Evolutionary conservation across 2,888 invertebrate genomes (phyloP).

Genomic region (Zhengitettix transpicula): DNA sequence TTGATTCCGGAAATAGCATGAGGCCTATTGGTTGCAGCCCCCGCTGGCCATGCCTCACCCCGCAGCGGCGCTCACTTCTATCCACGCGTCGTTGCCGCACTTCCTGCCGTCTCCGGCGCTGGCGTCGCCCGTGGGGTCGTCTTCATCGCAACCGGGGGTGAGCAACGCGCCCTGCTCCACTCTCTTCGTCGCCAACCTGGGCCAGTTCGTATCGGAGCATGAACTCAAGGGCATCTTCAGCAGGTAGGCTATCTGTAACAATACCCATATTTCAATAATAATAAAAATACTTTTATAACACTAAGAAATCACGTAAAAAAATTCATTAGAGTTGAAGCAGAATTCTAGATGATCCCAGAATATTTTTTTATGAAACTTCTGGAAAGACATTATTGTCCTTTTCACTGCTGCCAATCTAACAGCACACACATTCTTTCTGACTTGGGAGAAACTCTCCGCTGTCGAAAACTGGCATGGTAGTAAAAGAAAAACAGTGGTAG

Average conservation of each 20-base stretch:
- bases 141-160: constrained; percentile 51
- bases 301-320: no score
- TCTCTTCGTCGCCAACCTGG: constrained; percentile 95
- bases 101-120: constrained; percentile 30
- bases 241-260: constrained; percentile 50
- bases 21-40: constrained; percentile 25
- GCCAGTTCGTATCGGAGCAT: constrained; percentile 94
- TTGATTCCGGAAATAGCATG: no score
- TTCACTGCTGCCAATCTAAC: no score
- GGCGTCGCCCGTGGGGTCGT: constrained; percentile 57
- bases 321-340: no score
- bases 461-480: no score
- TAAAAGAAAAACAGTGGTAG: no score
- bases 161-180: constrained; percentile 85
- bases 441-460: no score
- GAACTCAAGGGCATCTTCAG: constrained; percentile 96
- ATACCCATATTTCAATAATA: not conserved
- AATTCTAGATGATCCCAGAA: no score
- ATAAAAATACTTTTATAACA: no score
- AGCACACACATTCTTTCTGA: no score
- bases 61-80: constrained; percentile 22
- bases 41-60: constrained; percentile 43
- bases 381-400: no score
- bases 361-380: no score
- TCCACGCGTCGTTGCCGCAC: constrained; percentile 25